phyloP scores from a whole-genome alignment of 2,888 invertebrate genomes.

The Andrena chrysosceles region DNA sequence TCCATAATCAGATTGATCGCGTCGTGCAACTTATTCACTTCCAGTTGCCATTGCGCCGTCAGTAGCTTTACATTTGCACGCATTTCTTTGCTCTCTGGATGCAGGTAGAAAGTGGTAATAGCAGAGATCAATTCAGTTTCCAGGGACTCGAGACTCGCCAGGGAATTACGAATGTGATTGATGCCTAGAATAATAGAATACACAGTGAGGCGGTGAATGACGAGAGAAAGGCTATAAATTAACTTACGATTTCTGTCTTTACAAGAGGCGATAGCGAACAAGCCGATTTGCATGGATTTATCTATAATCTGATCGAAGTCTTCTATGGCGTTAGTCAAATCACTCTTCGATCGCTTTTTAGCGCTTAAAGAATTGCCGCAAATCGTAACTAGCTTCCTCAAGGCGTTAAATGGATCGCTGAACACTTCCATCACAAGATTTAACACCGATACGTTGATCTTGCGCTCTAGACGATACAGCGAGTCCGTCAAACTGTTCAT shows the following conservation, averaged over 20 bases:
- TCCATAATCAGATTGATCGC: constrained; percentile 89
- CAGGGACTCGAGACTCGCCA: constrained; percentile 89
- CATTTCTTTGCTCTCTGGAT: constrained; percentile 85
- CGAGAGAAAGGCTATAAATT: constrained; percentile 6
- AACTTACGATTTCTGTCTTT: constrained; percentile 84
- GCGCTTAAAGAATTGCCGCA: constrained; percentile 80
- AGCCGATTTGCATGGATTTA: constrained; percentile 89
- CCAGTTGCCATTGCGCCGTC: constrained; percentile 87
- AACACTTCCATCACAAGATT: constrained; percentile 86
- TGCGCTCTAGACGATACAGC: constrained; percentile 88
- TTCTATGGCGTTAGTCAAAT: constrained; percentile 86
- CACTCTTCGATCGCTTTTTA: constrained; percentile 77
- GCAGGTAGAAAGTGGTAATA: constrained; percentile 84
- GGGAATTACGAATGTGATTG: constrained; percentile 87
- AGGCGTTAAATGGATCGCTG: constrained; percentile 78
- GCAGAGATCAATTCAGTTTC: constrained; percentile 89
- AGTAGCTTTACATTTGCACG: constrained; percentile 86
- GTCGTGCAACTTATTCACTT: constrained; percentile 87
- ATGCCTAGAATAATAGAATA: constrained; percentile 85
- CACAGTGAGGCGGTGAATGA: background rate
- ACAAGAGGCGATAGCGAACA: constrained; percentile 89
- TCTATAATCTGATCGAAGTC: constrained; percentile 90
- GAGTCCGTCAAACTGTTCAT: constrained; percentile 88
- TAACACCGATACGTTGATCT: constrained; percentile 88
- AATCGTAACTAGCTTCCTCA: constrained; percentile 81